Base-by-base conservation (phyloP, 2,888 invertebrate genomes). In the Stenodera caucasica region DNA sequence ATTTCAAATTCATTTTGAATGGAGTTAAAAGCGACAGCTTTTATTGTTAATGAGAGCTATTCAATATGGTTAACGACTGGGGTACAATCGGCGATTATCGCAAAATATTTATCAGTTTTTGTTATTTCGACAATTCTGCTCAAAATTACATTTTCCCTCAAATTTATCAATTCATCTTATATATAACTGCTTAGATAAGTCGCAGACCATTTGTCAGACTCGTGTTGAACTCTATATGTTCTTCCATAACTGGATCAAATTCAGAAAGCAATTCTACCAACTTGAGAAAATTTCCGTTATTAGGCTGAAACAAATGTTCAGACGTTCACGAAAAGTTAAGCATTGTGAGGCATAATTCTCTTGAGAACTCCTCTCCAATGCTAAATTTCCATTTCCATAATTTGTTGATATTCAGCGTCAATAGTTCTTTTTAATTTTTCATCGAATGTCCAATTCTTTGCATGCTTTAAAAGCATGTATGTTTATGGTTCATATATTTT, bases 271-370 rank as follows among this genome's bases (percentile, higher is more conserved):
- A 51, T 52, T 64, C 64, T 12, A 61, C 49, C 37, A 53, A 32
- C 57, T 60, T 62, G 49, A 53, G 51, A 57, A 62, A 65, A 57
- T 58, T 56, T 29, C 61, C 61, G 18, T 61, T 61, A 53, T 61
- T 37, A 40, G 53, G 40, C 29, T 61, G 49, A 55, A 52, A 64
- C 18, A 61, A 26, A 37, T 15, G 57, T 57, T 60, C 55, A 0
- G 63, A 62, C 32, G 54, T 60, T 45, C 29, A 29, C 59, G 51
- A 60, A 61, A 61, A 52, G 66, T 60, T 37, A 67, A 23, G 58
- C 58, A 58, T 49, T 67, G 54, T 21, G 63, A 58, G 57, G 53
- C 53, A 63, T 40, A 54, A 54, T 54, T 54, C 54, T 54, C 37
- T 37, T 54, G 12, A 54, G 37, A 54, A 54, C 26, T 37, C 23